Evolutionary conservation across 2,113 vertebrate genomes (phyloP), one percentile per base, ranked within the genome.

Genomic region (Zosterops borbonicus): DNA sequence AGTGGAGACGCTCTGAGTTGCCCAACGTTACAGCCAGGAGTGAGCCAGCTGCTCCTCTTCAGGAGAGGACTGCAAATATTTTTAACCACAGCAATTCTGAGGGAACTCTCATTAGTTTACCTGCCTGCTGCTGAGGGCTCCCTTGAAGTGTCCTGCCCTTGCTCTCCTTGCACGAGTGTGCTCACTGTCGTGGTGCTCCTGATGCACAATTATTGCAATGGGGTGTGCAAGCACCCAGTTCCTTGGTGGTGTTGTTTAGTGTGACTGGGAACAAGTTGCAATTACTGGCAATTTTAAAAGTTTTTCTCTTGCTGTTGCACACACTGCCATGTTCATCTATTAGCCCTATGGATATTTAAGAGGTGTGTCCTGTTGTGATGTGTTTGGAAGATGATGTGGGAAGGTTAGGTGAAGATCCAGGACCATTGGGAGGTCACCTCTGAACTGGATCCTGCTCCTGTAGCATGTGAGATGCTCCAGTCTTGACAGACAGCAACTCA

Each of bases 151-250:
- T 59, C 60, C 73, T 42, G 42, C 16, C 2, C 44, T 83, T 80
- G 68, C 59, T 53, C 44, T 52, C 31, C 39, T 76, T 87, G 62
- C 21, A 23, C 1, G 1, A 50, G 29, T 9, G 0, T 24, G 39
- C 52, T n/a, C 0, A 0, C 16, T 0, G 2, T 25, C 0, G 0
- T 60, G 41, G 39, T 20, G 18, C 22, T 73, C 59, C 42, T 16
- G 27, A 10, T 47, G 41, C 7, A 2, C 12, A 4, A 1, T 5
- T 9, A 50, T 12, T 20, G 41, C 29, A 64, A 5, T 20, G 4
- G 9, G 23, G 14, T 3, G 2, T 39, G 55, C 29, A n/a, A 50
- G 35, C 31, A 5, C 35, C 13, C 1, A 2, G 0, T 59, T 83
- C 62, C 44, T 87, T 4, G 0, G 20, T 9, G 6, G 9, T 47